These are phyloP conservation scores for Hydrochoerus hydrochaeris DNA, from an alignment of 2,113 vertebrate species.

Conservation along the genomic window DNA sequence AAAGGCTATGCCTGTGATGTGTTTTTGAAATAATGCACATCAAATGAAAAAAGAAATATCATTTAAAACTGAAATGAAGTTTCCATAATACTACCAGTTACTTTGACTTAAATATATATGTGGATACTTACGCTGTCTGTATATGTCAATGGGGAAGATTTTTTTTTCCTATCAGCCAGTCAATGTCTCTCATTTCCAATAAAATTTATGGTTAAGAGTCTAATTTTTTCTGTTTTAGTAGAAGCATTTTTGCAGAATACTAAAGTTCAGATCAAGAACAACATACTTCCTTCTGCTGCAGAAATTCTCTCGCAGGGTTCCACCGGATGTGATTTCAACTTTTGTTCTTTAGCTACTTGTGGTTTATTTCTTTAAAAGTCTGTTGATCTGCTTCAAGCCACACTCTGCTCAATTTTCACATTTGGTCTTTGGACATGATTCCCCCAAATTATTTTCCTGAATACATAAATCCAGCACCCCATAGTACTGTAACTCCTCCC, in stretches of 20 bases:
- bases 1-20: neutral
- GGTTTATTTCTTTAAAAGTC: constrained; percentile 74
- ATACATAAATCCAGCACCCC: neutral
- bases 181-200: neutral
- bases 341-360: constrained; percentile 67
- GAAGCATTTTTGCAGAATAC: neutral
- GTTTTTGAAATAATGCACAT: constrained; percentile 51
- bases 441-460: neutral
- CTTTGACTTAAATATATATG: constrained; percentile 32
- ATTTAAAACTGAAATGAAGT: constrained; percentile 43
- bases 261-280: constrained; percentile 64
- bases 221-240: constrained; percentile 18
- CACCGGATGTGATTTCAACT: constrained; percentile 73
- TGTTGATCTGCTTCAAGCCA: constrained; percentile 26
- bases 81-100: constrained; percentile 39
- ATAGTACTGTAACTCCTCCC: neutral
- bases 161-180: neutral
- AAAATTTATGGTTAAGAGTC: neutral
- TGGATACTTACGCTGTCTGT: neutral
- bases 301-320: constrained; percentile 68
- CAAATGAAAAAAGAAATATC: constrained; percentile 58
- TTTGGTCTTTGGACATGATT: neutral
- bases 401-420: neutral
- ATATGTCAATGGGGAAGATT: neutral
- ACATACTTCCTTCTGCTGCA: constrained; percentile 61